Conservation (phyloP, 2,797 vertebrate genomes). For the Chrosomus eos region DNA sequence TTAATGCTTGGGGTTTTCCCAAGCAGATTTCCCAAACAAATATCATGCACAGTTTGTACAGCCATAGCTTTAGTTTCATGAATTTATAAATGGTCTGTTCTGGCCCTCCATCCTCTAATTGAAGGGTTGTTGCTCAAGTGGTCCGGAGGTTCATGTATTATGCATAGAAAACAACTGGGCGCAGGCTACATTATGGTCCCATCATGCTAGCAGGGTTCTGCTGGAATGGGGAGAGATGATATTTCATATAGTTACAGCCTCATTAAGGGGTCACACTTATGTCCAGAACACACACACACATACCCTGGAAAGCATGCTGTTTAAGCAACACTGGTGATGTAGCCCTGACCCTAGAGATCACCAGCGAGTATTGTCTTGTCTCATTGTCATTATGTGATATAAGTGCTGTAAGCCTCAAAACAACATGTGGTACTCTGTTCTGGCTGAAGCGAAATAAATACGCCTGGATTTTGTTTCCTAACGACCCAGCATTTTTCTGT, state of each 20-base stretch:
- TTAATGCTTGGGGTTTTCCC: background rate
- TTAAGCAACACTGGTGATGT: slow-evolving; percentile 54
- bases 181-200: slow-evolving; percentile 75
- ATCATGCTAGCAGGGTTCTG: slow-evolving; percentile 68
- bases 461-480: background rate
- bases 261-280: slow-evolving; percentile 63
- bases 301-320: slow-evolving; percentile 18
- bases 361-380: slow-evolving; percentile 44
- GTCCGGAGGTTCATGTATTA: slow-evolving; percentile 77
- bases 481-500: slow-evolving; percentile 21
- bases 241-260: slow-evolving; percentile 70
- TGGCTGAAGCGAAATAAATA: background rate
- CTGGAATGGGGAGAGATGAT: slow-evolving; percentile 69
- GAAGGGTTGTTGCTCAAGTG: slow-evolving; percentile 73
- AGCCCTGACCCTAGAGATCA: slow-evolving; percentile 44
- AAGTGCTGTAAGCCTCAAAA: slow-evolving; percentile 32
- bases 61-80: slow-evolving; percentile 75
- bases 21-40: no score
- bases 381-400: slow-evolving; percentile 50
- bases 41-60: slow-evolving; percentile 9
- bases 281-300: slow-evolving; percentile 35
- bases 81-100: slow-evolving; percentile 73
- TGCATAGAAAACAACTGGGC: slow-evolving; percentile 77
- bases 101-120: slow-evolving; percentile 76
- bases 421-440: background rate